Conservation (phyloP, 2,888 invertebrate genomes). For the Hemicrepidius hirtus region DNA sequence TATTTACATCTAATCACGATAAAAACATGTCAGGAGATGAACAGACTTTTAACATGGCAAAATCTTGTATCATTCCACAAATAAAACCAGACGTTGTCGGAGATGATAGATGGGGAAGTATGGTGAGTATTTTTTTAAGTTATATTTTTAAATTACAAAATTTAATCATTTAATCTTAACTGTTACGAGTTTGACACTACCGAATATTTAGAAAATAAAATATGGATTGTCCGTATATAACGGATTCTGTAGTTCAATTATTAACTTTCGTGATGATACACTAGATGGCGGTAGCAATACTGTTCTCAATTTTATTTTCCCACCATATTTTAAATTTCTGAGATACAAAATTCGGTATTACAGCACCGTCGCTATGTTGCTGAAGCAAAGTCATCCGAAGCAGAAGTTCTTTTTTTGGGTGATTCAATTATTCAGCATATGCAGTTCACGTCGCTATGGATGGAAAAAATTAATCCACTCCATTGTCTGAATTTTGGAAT, state of each 20-base stretch:
- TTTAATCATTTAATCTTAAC: conserved; percentile 8
- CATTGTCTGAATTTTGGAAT: conserved; percentile 84
- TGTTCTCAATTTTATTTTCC: too few species aligned
- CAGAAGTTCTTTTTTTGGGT: conserved; percentile 82
- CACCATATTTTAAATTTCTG: too few species aligned
- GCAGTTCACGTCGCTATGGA: conserved; percentile 78
- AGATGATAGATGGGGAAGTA: conserved; percentile 77
- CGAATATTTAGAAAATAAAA: too few species aligned
- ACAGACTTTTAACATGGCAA: conserved; percentile 52
- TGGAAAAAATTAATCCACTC: conserved; percentile 78
- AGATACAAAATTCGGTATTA: too few species aligned
- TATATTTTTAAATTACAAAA: neutral
- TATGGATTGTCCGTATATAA: too few species aligned
- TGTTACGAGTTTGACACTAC: neutral
- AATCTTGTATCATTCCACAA: conserved; percentile 74
- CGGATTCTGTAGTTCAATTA: too few species aligned
- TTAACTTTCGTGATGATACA: too few species aligned
- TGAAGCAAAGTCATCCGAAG: conserved; percentile 77
- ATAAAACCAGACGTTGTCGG: conserved; percentile 75
- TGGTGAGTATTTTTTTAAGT: conserved; percentile 69
- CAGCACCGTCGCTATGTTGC: conserved; percentile 79
- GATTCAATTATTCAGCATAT: conserved; percentile 80
- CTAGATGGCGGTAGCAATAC: too few species aligned
- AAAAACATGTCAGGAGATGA: conserved; percentile 5
- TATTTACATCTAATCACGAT: neutral